Conservation (phyloP, 2,113 vertebrate species). For the Sakesphorus luctuosus region DNA sequence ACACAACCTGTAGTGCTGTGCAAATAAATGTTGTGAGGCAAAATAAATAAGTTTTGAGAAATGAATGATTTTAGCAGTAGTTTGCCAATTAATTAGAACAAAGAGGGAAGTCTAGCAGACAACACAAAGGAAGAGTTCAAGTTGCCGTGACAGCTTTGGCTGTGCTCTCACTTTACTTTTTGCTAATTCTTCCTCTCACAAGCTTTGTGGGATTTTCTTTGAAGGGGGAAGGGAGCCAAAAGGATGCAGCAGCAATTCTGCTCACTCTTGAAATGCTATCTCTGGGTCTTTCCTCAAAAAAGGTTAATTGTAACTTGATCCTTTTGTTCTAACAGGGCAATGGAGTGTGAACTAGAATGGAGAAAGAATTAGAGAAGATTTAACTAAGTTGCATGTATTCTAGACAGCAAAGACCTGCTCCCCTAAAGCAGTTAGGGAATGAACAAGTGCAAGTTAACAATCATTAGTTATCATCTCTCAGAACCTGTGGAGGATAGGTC, state of each 20-base stretch:
- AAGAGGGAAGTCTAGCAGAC: slow-evolving; percentile 46
- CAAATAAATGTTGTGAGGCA: slow-evolving; percentile 71
- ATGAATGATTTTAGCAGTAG: slow-evolving; percentile 68
- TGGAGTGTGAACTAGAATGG: not conserved
- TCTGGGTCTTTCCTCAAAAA: not conserved
- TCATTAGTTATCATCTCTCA: not conserved
- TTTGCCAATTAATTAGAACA: slow-evolving; percentile 78
- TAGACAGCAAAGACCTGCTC: not conserved
- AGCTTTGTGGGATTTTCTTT: not conserved
- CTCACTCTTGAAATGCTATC: not conserved
- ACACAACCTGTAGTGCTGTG: slow-evolving; percentile 61
- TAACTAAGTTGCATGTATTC: not conserved
- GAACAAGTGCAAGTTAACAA: slow-evolving; percentile 14
- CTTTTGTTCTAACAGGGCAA: not conserved
- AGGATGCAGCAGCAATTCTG: not conserved
- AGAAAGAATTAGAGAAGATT: slow-evolving; percentile 23
- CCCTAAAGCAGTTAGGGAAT: slow-evolving; percentile 18
- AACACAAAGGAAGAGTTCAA: slow-evolving; percentile 28
- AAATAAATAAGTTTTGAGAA: slow-evolving; percentile 78
- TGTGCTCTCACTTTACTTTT: not conserved
- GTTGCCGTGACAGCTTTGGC: not conserved
- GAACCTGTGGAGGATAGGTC: not conserved
- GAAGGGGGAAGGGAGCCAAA: not conserved
- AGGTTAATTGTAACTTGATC: slow-evolving; percentile 29
- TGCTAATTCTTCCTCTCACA: not conserved